Conservation (phyloP, 2,797 vertebrate genomes). For the Macrochelys suwanniensis region DNA sequence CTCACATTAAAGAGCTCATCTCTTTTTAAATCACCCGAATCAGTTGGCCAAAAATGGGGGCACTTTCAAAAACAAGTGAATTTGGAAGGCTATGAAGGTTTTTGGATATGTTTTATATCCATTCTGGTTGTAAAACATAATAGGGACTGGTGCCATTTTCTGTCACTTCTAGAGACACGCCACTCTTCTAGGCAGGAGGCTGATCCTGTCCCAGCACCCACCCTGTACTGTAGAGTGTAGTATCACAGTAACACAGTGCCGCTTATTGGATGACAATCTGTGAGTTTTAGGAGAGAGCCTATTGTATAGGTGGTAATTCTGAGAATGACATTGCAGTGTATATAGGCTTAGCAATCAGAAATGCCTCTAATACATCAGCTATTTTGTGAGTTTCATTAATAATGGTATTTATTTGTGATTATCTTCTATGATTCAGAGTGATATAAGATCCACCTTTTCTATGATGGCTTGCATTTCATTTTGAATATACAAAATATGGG, state of each 20-base stretch:
- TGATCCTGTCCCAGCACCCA: background rate
- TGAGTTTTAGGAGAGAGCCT: background rate
- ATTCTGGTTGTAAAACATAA: background rate
- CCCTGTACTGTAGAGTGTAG: background rate
- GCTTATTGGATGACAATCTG: background rate
- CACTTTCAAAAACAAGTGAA: background rate
- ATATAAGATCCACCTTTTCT: background rate
- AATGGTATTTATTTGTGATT: constrained; percentile 1
- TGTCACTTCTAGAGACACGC: background rate
- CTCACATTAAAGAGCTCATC: background rate
- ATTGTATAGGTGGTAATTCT: constrained; percentile 15
- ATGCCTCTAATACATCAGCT: constrained; percentile 4
- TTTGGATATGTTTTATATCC: background rate
- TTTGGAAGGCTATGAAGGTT: constrained; percentile 4
- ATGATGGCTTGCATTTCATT: constrained; percentile 4
- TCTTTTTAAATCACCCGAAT: constrained; percentile 3
- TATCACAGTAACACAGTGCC: background rate
- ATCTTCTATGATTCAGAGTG: background rate
- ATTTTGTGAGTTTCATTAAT: constrained; percentile 6
- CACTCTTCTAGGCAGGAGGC: background rate
- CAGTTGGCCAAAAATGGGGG: background rate
- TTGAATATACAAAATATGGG: background rate
- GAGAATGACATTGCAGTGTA: constrained; percentile 8
- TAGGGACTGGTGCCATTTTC: background rate
- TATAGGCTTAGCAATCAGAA: background rate